A percentile compares a stretch with the other conserved stretches of the same genome.
Conservation (phyloP, 2,888 invertebrate species). For the Acheta domesticus region DNA sequence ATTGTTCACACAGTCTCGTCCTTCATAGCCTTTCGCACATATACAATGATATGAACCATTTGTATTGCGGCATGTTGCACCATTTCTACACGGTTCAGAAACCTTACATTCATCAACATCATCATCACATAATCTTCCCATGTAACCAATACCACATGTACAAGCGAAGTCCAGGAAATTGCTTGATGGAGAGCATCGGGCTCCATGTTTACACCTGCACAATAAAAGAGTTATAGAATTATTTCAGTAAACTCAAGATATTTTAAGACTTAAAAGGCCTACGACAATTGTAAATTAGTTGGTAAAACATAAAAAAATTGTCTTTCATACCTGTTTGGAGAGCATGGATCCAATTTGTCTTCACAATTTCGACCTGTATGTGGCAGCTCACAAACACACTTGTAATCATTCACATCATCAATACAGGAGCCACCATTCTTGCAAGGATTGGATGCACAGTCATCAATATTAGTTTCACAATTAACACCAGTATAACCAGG, state of each 20-base stretch:
- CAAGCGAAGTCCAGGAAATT: slow-evolving; percentile 89
- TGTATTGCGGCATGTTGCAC: slow-evolving; percentile 84
- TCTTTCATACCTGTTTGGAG: slow-evolving; percentile 63
- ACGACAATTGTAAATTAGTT: not conserved
- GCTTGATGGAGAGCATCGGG: slow-evolving; percentile 82
- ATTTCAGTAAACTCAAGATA: slow-evolving; percentile 21
- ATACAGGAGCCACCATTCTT: slow-evolving; percentile 87
- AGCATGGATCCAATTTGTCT: slow-evolving; percentile 83
- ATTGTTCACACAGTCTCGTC: slow-evolving; percentile 86
- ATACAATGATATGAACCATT: slow-evolving; percentile 84
- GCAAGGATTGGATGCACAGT: slow-evolving; percentile 85
- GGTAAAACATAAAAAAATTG: not conserved
- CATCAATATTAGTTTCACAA: slow-evolving; percentile 90
- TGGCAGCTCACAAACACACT: slow-evolving; percentile 86
- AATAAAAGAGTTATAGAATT: slow-evolving; percentile 22
- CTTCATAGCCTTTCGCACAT: slow-evolving; percentile 89
- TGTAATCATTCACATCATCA: slow-evolving; percentile 83
- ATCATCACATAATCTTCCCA: slow-evolving; percentile 82
- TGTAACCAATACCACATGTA: slow-evolving; percentile 82
- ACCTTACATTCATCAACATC: slow-evolving; percentile 91
- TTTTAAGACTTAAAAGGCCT: not conserved
- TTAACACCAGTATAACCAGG: slow-evolving; percentile 73
- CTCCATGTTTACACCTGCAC: slow-evolving; percentile 78
- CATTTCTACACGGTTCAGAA: slow-evolving; percentile 85
- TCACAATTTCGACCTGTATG: slow-evolving; percentile 88